Evolutionary conservation across 2,797 vertebrate species (phyloP).

Genomic region (Liasis olivaceus): DNA sequence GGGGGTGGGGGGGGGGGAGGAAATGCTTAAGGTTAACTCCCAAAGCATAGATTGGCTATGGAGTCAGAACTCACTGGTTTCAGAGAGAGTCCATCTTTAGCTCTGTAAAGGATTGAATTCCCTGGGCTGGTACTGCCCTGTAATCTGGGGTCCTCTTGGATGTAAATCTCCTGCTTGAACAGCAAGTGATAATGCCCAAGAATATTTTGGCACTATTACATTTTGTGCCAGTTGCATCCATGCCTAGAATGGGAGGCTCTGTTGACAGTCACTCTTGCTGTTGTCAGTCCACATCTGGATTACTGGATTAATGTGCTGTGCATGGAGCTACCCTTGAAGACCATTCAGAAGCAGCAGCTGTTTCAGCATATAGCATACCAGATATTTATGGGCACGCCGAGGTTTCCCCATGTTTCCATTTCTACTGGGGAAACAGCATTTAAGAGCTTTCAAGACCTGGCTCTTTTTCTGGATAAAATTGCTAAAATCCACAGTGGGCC

Average conservation of each 20-base stretch:
- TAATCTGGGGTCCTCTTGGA: not conserved
- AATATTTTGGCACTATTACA: not conserved
- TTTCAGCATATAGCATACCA: not conserved
- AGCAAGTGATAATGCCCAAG: not conserved
- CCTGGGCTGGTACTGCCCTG: not conserved
- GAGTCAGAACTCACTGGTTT: not conserved
- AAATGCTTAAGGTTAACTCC: not conserved
- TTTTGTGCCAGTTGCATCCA: not conserved
- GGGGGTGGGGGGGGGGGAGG: not conserved
- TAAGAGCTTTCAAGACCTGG: not conserved
- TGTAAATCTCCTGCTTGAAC: not conserved
- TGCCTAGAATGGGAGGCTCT: not conserved
- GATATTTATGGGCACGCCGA: not conserved
- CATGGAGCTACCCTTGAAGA: not conserved
- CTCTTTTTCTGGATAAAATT: not conserved
- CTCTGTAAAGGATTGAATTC: not conserved
- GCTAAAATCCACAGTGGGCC: not conserved
- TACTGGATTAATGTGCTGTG: not conserved
- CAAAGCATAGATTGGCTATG: not conserved
- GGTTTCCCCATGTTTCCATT: not conserved
- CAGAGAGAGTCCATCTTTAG: not conserved
- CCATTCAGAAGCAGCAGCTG: not conserved
- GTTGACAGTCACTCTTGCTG: not conserved
- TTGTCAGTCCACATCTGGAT: not conserved
- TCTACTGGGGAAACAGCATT: not conserved